A percentile compares a stretch with the other conserved stretches of the same genome.
phyloP scores from a whole-genome alignment of 2,113 vertebrate genomes.

The Brachyhypopomus gauderio region DNA sequence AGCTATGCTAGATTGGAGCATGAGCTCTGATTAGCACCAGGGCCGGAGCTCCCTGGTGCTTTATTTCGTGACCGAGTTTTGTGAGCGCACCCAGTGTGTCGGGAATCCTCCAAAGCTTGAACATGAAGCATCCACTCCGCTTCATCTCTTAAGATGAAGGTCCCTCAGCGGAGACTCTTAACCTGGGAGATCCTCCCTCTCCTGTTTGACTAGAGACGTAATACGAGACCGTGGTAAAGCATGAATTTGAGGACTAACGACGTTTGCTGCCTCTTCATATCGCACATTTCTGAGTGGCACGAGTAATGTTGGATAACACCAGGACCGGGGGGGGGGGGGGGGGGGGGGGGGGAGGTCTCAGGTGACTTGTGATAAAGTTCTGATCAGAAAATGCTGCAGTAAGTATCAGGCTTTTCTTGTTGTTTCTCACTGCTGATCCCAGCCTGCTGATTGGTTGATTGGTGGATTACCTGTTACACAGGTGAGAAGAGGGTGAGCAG shows the following conservation, averaged over 20 bases:
- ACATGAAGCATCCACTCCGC: neutral
- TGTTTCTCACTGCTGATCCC: too few relatives aligned
- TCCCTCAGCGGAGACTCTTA: neutral
- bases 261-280: neutral
- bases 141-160: constrained; percentile 4
- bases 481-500: neutral
- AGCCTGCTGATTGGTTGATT: too few relatives aligned
- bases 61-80: neutral
- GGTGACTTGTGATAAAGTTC: neutral
- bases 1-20: too few relatives aligned
- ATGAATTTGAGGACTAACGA: neutral
- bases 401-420: too few relatives aligned
- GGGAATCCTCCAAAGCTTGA: neutral
- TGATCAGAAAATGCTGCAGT: neutral
- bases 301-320: neutral
- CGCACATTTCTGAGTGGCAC: neutral
- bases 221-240: neutral
- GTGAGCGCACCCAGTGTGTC: neutral
- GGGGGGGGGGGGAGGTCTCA: neutral
- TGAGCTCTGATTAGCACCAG: neutral
- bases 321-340: neutral
- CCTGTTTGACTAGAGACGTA: neutral
- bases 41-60: neutral
- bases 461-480: neutral
- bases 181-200: neutral